phyloP scores from a whole-genome alignment of 2,888 invertebrate species.

The Troides helena region DNA sequence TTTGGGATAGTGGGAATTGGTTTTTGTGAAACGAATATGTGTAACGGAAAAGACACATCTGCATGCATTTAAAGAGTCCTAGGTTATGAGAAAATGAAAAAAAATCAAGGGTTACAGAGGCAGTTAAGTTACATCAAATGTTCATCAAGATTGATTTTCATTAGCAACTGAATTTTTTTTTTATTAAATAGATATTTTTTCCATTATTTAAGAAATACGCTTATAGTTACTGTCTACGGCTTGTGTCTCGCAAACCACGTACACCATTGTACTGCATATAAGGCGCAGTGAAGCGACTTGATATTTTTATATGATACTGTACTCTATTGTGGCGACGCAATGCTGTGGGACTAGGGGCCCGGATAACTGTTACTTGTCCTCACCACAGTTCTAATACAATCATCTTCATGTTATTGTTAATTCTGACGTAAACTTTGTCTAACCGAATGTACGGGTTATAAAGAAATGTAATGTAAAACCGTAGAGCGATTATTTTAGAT shows the following conservation, averaged over 20 bases:
- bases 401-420: neutral
- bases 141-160: no score
- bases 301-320: conserved; percentile 74
- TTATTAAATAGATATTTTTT: neutral
- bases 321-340: conserved; percentile 56
- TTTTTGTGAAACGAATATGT: no score
- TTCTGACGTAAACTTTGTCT: neutral
- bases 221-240: conserved; percentile 48
- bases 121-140: no score
- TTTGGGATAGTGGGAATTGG: no score
- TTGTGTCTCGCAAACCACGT: conserved; percentile 66
- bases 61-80: no score
- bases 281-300: conserved; percentile 61
- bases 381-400: conserved; percentile 32
- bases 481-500: neutral
- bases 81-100: no score
- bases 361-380: conserved; percentile 53
- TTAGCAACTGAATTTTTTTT: no score
- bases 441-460: neutral
- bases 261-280: conserved; percentile 74
- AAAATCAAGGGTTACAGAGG: no score
- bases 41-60: no score
- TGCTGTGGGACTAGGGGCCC: conserved; percentile 36
- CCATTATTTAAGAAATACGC: neutral
- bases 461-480: neutral